Base-by-base conservation (phyloP, 2,888 invertebrate genomes). In the Lepetodrilus schrolli region DNA sequence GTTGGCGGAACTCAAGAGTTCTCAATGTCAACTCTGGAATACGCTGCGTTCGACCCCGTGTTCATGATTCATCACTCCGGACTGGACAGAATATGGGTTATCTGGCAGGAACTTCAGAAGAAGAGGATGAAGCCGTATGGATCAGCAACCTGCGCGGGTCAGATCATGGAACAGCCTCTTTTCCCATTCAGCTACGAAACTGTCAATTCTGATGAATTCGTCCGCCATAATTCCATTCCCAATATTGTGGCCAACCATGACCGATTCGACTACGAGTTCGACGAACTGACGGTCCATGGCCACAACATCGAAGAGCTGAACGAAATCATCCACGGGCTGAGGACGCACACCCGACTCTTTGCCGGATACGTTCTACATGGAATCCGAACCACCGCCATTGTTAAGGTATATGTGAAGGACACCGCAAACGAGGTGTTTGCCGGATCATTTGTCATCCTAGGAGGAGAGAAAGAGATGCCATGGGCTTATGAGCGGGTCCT, bases 401-500 rank as follows among this genome's bases (percentile, higher is more conserved):
- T 70, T 23, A 71, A 72, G 34, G 65, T 75, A n/a, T 34, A 70
- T n/a, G 37, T 78, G 8, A 38, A 26, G 2, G 74, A 49, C 4
- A 51, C 26, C 13, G 48, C 5, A 4, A 38, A 47, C 0, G 73
- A 72, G 8, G n/a, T 51, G 10, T 38, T 23, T 13, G 79, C 68
- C 13, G 76, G 81, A 3, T 48, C 20, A n/a, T 78, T 79, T 73
- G 66, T 66, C 68, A 26, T 79, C 8, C 74, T 81, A 20, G 81
- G 81, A 20, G 81, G 81, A 7, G 49, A 70, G 34, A 71, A 20
- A 4, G 81, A 81, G 38, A 81, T 79, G 81, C 78, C 81, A 1
- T 81, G 81, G 81, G 78, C 78, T 1, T 81, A 77, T 66, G 78
- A 81, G 43, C 71, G 81, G 1, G 37, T 74, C n/a, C 77, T 75